Conservation (phyloP, 2,888 invertebrate genomes). For the Rotaria sp. region DNA sequence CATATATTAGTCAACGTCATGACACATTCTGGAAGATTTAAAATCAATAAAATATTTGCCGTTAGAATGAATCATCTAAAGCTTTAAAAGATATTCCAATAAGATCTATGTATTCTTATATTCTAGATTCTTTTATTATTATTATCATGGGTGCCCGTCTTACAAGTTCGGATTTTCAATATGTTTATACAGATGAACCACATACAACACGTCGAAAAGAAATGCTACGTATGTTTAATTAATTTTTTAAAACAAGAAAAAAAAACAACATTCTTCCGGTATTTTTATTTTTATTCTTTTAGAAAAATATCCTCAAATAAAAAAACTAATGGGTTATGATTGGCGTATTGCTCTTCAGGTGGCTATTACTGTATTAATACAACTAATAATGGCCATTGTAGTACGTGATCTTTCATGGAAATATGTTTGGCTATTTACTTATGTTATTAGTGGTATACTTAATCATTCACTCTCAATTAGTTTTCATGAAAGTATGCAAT, state of each 20-base stretch:
- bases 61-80: neutral
- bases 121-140: neutral
- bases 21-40: neutral
- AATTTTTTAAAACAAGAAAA: neutral
- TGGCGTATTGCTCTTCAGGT: constrained; percentile 87
- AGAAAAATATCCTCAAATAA: constrained; percentile 91
- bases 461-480: constrained; percentile 83
- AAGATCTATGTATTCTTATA: neutral
- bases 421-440: constrained; percentile 69
- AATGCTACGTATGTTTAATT: constrained; percentile 31
- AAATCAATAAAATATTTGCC: neutral
- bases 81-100: too few relatives aligned
- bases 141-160: constrained; percentile 20
- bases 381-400: constrained; percentile 69
- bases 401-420: constrained; percentile 74
- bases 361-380: constrained; percentile 73
- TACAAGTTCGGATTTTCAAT: constrained; percentile 31
- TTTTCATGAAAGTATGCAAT: constrained; percentile 70
- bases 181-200: constrained; percentile 40
- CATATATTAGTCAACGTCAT: neutral
- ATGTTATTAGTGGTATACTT: constrained; percentile 88
- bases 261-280: neutral
- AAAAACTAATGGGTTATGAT: constrained; percentile 75
- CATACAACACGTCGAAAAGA: constrained; percentile 36
- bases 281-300: neutral